Evolutionary conservation across 2,797 vertebrate species (phyloP), one percentile per base, ranked within the genome.

Genomic region (Xiphorhynchus erythropygius): DNA sequence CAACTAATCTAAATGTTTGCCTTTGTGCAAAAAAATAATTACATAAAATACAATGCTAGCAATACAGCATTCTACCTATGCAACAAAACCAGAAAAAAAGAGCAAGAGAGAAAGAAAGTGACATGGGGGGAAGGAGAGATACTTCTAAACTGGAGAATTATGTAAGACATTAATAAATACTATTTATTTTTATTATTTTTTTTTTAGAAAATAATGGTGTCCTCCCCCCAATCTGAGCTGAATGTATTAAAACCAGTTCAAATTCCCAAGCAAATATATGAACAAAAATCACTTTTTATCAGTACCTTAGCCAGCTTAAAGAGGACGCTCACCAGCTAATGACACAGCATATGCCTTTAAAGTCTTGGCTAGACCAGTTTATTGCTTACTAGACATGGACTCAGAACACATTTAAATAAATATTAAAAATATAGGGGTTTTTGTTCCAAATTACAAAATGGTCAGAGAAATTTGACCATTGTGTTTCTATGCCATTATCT

Each of bases 251-350:
- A 97, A 97, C 91, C 97, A 97, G 97, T 97, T 97, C 96, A 96
- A 98, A 98, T 97, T 97, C 92, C 97, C 96, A 97, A 97, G 83
- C 95, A 97, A 97, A 95, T 92, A 69, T 93, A 97, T 98, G 71
- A 97, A 97, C 83, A 97, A 96, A 98, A 97, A 80, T 10, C 95
- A 97, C 95, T 97, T 98, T 97, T 97, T 98, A 97, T 98, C 93
- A 98, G 98, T 98, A 98, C 98, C 98, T 98, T 97, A 98, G 97
- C 97, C 98, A 98, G 97, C 94, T 98, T 98, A 98, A 98, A 97
- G 97, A 98, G 98, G 99, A 98, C 98, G 98, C 98, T 98, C 99
- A 98, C 97, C 98, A 98, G 98, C 98, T 97, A 97, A 94, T 5
- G 80, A 96, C 93, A 89, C 84, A 96, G 95, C 94, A 94, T 93